Conservation (phyloP, 2,888 invertebrate genomes). For the Drosophila nr. medialis region DNA sequence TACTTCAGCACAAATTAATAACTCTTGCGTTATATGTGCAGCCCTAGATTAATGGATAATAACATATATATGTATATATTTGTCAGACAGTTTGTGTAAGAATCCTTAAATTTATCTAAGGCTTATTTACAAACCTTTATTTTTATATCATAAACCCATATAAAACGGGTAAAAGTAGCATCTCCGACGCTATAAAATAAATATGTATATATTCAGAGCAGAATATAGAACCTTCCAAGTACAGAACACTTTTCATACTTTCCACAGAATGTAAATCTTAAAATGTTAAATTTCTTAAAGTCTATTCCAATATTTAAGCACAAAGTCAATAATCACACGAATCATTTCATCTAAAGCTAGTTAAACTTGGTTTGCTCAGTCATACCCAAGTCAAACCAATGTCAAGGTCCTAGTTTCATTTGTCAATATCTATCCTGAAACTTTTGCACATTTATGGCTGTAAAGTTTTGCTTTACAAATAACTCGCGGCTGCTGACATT, state of each 20-base stretch:
- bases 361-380: background rate
- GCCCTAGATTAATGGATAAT: background rate
- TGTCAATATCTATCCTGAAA: slow-evolving; percentile 1
- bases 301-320: background rate
- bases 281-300: background rate
- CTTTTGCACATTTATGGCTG: slow-evolving; percentile 26
- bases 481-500: slow-evolving; percentile 3
- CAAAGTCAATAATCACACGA: background rate
- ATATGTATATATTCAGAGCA: background rate
- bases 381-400: slow-evolving; percentile 4
- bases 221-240: background rate
- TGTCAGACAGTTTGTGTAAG: background rate
- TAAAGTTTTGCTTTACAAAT: slow-evolving; percentile 5
- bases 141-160: background rate
- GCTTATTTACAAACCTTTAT: background rate
- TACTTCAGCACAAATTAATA: background rate
- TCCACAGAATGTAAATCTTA: background rate
- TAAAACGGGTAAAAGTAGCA: background rate
- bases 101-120: background rate
- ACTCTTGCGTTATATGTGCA: background rate
- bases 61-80: background rate
- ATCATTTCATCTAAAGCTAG: background rate
- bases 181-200: background rate
- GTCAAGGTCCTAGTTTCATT: slow-evolving; percentile 19
- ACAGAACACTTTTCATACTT: background rate